Evolutionary conservation across 2,888 invertebrate genomes (phyloP), one percentile per base, ranked within the genome.

Genomic region (Galeruca laticollis): DNA sequence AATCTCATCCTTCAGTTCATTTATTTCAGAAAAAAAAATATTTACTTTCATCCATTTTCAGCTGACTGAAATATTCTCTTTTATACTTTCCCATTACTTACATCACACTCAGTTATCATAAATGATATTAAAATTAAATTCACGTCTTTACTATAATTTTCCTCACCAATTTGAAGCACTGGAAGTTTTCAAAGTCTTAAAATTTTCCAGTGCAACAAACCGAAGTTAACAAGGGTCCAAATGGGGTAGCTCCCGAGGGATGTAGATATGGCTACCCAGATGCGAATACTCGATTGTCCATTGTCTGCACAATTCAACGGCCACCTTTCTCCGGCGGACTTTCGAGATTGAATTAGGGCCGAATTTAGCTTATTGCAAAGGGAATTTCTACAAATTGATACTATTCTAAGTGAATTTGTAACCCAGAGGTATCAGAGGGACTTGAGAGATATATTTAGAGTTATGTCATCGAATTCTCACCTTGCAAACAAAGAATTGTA

Each of bases 281-380:
- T 84, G 84, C 80, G 84, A 82, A 81, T 80, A 77, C 78, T 77
- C 81, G 81, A 83, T 82, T 83, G 83, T 81, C 82, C 80, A 82
- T 82, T 83, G 82, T 83, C 83, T 82, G 81, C 79, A 78, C 79
- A 74, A 79, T 77, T 78, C 80, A 78, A 80, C 78, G 76, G 79
- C 76, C 79, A 79, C 78, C 80, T 77, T 76, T 76, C 76, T 76
- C 77, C 77, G 79, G 75, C 77, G 79, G 76, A 76, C 77, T 76
- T 78, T 78, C 77, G 60, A 80, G 81, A 82, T 82, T 80, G 82
- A 81, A 82, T 82, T 82, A 82, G 79, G 81, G 81, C 77, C 78
- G 77, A 79, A 81, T 82, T 81, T 79, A 81, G 80, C 82, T 82
- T 82, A 82, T 82, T 81, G 81, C 81, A 72, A 76, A 76, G 79